A percentile compares a stretch with the other conserved stretches of the same genome.
Evolutionary conservation across 2,797 vertebrate species (phyloP).

Genomic region (Bradypus variegatus): DNA sequence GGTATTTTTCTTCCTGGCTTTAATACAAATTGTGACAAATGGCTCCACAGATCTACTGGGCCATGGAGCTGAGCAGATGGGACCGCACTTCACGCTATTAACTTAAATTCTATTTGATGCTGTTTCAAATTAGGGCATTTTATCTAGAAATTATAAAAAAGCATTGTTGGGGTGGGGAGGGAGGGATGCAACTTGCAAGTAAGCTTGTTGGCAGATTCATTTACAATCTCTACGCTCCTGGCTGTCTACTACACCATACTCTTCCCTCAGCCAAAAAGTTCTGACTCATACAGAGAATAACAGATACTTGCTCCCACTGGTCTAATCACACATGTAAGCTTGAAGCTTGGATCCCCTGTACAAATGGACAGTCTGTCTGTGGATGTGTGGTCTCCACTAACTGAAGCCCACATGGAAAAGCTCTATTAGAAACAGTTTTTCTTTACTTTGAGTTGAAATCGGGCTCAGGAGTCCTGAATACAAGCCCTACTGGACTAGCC

Average conservation of each 20-base stretch:
- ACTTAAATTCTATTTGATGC: slow-evolving; percentile 69
- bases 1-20: slow-evolving; percentile 69
- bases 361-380: no score
- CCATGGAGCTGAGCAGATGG: slow-evolving; percentile 74
- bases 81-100: slow-evolving; percentile 74
- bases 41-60: slow-evolving; percentile 72
- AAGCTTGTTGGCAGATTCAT: not conserved
- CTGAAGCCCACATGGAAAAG: not conserved
- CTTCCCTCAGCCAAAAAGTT: not conserved
- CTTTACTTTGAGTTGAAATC: not conserved
- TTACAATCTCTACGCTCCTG: slow-evolving; percentile 1
- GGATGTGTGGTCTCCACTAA: not conserved
- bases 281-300: not conserved
- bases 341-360: not conserved
- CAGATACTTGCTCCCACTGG: not conserved
- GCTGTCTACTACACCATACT: not conserved
- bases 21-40: slow-evolving; percentile 77
- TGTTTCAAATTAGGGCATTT: slow-evolving; percentile 74
- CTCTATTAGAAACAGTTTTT: not conserved
- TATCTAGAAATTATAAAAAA: slow-evolving; percentile 58
- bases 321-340: no score
- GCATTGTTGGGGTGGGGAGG: not conserved
- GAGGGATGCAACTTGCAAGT: not conserved
- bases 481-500: not conserved
- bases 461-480: not conserved